Base-by-base conservation (phyloP, 2,888 invertebrate genomes). In the Dorcus hopei region DNA sequence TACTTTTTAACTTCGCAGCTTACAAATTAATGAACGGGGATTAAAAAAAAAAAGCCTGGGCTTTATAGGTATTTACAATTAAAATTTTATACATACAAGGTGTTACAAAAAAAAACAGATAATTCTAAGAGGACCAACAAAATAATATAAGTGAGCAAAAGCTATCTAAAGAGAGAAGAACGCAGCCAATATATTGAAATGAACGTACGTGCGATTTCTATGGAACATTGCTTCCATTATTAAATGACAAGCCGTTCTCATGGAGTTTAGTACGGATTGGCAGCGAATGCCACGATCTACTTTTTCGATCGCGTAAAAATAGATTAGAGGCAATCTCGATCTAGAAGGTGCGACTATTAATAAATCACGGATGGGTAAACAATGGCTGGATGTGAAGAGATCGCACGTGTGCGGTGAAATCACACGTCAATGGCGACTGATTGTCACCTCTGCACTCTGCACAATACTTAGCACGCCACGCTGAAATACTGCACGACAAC, bases 281-380 rank as follows among this genome's bases (percentile, higher is more conserved):
- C 26, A 33, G 26, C 26, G 26, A 33, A 33, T 7, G 26, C 26
- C 26, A 33, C 26, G 26, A 33, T 33, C 26, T 33, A 33, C 26
- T 33, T 33, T 33, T 33, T 33, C 26, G 26, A 33, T 33, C 26
- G 26, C 3, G 26, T 33, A 33, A 33, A 33, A 33, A 33, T 33
- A 33, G 26, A 33, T 33, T 33, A 33, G 26, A 33, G 26, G 26
- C 42, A 16, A 42, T 42, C 14, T 42, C 14, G 42, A 42, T 42
- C 42, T 42, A 16, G 11, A 42, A 53, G 61, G 53, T 58, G 58
- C 52, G 59, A 56, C 59, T 58, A 45, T 58, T 62, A 61, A 65
- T 63, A 65, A 63, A 62, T 62, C 61, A 63, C 59, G 39, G 61
- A 65, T 62, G 53, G 61, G 45, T 61, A 61, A 62, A 63, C 63